phyloP scores from a whole-genome alignment of 1,140 invertebrate genomes.

The Saccostrea echinata region DNA sequence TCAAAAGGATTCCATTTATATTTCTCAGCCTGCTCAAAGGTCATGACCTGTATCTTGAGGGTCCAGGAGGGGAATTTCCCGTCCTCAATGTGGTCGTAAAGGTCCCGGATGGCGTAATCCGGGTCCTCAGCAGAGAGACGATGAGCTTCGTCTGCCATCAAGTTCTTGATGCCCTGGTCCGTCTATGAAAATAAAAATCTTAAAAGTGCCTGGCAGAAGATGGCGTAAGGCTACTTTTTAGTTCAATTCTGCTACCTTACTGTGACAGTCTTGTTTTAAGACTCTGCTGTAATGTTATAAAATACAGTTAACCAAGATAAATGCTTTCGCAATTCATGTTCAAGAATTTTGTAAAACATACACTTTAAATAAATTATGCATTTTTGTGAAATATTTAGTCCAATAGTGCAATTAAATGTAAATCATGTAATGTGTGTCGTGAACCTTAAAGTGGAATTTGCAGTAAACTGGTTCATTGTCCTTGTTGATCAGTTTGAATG shows the following conservation, averaged over 20 bases:
- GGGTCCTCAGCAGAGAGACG: slow-evolving; percentile 89
- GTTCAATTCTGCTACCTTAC: too few relatives aligned
- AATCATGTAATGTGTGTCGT: not conserved
- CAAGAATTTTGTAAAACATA: too few relatives aligned
- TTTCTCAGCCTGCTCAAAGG: slow-evolving; percentile 81
- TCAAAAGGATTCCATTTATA: slow-evolving; percentile 80
- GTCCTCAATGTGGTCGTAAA: slow-evolving; percentile 93
- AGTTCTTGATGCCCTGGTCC: slow-evolving; percentile 93
- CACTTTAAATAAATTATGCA: too few relatives aligned
- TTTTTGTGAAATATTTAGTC: too few relatives aligned
- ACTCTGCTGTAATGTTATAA: too few relatives aligned
- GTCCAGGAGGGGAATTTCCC: slow-evolving; percentile 91
- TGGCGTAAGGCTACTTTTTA: too few relatives aligned
- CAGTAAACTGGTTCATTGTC: slow-evolving; percentile 90
- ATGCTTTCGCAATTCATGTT: too few relatives aligned
- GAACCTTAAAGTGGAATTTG: slow-evolving; percentile 95
- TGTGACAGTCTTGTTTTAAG: too few relatives aligned
- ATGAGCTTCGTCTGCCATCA: slow-evolving; percentile 87
- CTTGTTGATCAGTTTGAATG: slow-evolving; percentile 95
- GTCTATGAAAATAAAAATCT: slow-evolving; percentile 82
- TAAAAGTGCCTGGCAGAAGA: not conserved
- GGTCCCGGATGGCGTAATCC: slow-evolving; percentile 92
- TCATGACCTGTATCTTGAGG: slow-evolving; percentile 83
- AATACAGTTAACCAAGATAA: too few relatives aligned
- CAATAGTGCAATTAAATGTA: too few relatives aligned